phyloP scores from a whole-genome alignment of 2,888 invertebrate species.

The Seira ritae region DNA sequence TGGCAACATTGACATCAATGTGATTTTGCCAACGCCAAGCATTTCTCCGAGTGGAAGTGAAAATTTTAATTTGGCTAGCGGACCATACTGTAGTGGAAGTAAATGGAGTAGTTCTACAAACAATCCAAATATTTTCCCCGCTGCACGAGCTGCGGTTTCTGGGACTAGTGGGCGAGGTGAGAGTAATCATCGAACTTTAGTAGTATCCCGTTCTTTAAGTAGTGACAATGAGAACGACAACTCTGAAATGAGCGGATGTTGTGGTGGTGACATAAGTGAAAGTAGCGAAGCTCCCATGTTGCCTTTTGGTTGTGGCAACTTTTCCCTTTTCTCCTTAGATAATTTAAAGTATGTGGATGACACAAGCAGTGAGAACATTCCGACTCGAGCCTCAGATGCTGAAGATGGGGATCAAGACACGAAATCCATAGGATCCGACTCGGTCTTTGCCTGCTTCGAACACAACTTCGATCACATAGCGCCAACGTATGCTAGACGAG shows the following conservation, averaged over 20 bases:
- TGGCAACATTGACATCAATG: constrained; percentile 75
- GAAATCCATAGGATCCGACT: constrained; percentile 83
- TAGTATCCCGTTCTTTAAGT: constrained; percentile 22
- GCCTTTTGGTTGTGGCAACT: constrained; percentile 35
- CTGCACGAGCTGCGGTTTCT: not conserved
- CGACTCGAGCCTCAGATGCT: constrained; percentile 65
- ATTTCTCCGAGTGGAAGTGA: constrained; percentile 88
- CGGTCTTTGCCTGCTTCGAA: constrained; percentile 80
- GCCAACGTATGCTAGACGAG: constrained; percentile 43
- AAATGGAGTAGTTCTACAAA: not conserved
- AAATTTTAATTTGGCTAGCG: constrained; percentile 54
- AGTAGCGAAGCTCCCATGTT: not conserved
- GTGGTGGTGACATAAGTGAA: constrained; percentile 28
- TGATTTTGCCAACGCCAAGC: constrained; percentile 88
- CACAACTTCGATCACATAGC: constrained; percentile 63
- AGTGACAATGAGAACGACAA: constrained; percentile 41
- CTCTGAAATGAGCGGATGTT: constrained; percentile 49
- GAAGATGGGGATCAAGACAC: constrained; percentile 79
- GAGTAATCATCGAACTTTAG: not conserved
- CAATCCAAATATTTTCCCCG: constrained; percentile 20
- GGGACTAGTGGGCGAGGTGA: not conserved
- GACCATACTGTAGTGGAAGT: constrained; percentile 12
- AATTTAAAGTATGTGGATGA: constrained; percentile 72
- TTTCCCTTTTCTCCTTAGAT: constrained; percentile 56
- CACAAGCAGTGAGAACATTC: constrained; percentile 73